A percentile compares a stretch with the other conserved stretches of the same genome.
Conservation (phyloP, 2,888 invertebrate genomes). For the Carabus problematicus region DNA sequence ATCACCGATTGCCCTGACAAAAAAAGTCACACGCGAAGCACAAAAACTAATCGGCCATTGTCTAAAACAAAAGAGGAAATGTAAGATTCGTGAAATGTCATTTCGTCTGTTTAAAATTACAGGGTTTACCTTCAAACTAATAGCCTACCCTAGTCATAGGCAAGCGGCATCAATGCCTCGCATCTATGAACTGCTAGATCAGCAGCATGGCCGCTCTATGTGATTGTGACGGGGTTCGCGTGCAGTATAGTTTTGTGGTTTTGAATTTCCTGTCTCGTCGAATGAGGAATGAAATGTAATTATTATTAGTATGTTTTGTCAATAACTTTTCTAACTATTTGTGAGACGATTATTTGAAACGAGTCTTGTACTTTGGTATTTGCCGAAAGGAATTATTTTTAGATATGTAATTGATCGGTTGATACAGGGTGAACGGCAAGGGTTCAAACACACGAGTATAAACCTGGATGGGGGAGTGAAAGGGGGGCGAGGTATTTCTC, state of each 20-base stretch:
- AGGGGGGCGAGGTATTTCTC: too few species aligned
- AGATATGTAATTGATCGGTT: too few species aligned
- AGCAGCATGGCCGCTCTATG: background rate
- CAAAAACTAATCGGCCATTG: conserved; percentile 35
- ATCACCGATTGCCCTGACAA: conserved; percentile 33
- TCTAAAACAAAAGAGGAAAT: conserved; percentile 42
- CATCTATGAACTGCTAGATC: background rate
- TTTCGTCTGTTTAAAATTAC: conserved; percentile 33
- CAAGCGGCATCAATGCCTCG: background rate
- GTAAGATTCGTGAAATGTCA: conserved; percentile 37
- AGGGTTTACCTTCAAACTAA: conserved; percentile 18
- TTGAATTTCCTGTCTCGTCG: conserved; percentile 36
- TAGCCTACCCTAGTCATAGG: background rate
- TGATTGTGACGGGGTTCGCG: conserved; percentile 3
- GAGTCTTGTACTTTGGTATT: background rate
- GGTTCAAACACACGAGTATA: too few species aligned
- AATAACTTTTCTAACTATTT: conserved; percentile 25
- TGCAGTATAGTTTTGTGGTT: conserved; percentile 40
- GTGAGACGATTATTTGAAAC: background rate
- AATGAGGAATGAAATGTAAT: conserved; percentile 37
- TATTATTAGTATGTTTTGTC: conserved; percentile 38
- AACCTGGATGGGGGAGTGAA: too few species aligned
- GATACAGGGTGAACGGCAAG: too few species aligned
- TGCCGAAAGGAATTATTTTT: background rate
- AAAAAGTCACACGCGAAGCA: conserved; percentile 15